Base-by-base conservation (phyloP, 1,140 invertebrate species). In the Chironomus striatipennis region DNA sequence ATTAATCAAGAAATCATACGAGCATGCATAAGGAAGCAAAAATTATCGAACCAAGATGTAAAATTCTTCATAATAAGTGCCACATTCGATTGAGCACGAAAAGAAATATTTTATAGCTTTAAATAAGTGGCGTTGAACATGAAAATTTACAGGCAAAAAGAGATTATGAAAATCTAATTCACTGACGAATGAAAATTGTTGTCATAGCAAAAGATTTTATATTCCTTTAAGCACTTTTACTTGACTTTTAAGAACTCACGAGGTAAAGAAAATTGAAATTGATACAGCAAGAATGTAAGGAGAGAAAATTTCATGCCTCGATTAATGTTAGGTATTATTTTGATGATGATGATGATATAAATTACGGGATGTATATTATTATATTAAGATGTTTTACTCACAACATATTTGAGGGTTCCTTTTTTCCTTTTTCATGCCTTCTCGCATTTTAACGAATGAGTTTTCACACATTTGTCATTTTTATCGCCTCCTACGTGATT, bases 261-360 rank as follows among this genome's bases (percentile, higher is more conserved):
- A 57, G n/a, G 24, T 34, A 34, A 34, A 12, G 47, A 57, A n/a
- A 12, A n/a, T 57, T 57, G 65, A 70, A 70, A 70, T 70, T 70
- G 65, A 70, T 70, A 70, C 18, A 57, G 47, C 24, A 57, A 57
- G 47, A 4, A 57, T 12, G 5, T 34, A 57, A 5, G 47, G 47
- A 57, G 47, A 4, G 18, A 70, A 70, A 20, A 57, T 57, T 57
- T 57, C 47, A 57, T 57, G 47, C 47, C 47, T 57, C 47, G 47
- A 57, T 57, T 57, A 57, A 57, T 57, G 47, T 57, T 70, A 70
- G 65, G 20, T 21, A 20, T 70, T 18, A 70, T 70, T 70, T 70
- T 70, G 65, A 70, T 70, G 65, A 21, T 70, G 65, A 70, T 70
- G 65, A 21, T 70, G 65, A 70, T 70, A 70, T 18, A 18, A 70